phyloP scores from a whole-genome alignment of 2,113 vertebrate species.

The Eubucco bourcierii region DNA sequence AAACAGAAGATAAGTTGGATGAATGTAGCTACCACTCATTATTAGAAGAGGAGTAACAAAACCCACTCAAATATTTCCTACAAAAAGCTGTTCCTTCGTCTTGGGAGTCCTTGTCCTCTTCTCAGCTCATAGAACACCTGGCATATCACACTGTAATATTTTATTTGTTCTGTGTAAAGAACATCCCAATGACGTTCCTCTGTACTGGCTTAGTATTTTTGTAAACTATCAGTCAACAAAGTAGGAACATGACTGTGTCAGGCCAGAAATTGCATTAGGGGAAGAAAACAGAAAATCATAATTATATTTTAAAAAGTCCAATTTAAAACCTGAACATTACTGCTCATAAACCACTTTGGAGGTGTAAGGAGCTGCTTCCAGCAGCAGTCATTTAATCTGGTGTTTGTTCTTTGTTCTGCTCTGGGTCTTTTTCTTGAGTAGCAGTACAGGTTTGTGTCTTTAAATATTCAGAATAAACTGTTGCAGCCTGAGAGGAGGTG shows the following conservation, averaged over 20 bases:
- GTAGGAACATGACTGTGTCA: background rate
- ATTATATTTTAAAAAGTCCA: background rate
- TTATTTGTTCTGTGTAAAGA: background rate
- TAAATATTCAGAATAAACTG: background rate
- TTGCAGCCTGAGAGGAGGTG: accelerated
- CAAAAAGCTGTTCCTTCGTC: background rate
- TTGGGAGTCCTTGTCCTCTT: background rate
- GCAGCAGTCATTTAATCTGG: background rate
- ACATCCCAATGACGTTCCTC: background rate
- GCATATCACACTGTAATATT: background rate
- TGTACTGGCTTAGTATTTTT: background rate
- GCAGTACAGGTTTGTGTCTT: background rate
- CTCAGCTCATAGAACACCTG: background rate
- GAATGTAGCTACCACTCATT: background rate
- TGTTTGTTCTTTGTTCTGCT: background rate
- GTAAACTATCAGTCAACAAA: background rate
- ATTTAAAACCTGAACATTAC: background rate
- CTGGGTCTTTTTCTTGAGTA: too few species aligned
- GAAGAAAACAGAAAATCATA: background rate
- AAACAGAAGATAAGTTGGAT: background rate
- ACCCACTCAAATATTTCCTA: background rate
- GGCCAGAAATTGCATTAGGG: background rate
- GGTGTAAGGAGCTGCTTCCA: background rate
- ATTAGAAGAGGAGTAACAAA: background rate
- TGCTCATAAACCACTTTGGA: background rate